Percentiles rank a stretch among this genome's conserved stretches.
phyloP scores from a whole-genome alignment of 2,888 invertebrate species.

The Philhelius pedissequus region DNA sequence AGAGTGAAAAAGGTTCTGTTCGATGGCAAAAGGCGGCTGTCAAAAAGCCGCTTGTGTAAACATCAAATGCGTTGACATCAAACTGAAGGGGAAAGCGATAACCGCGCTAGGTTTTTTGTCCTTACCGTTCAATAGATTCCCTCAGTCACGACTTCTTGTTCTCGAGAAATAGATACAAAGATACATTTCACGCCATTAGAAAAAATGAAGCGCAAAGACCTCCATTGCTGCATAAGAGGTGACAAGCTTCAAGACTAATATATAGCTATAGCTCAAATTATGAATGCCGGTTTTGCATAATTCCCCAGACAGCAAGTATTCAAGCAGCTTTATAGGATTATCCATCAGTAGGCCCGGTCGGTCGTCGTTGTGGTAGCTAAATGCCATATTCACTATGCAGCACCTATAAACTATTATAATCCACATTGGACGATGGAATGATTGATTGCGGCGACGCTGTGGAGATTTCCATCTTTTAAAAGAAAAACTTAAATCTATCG shows the following conservation, averaged over 20 bases:
- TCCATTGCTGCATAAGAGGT: slow-evolving; percentile 1
- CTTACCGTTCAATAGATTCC: slow-evolving; percentile 19
- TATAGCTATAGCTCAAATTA: background rate
- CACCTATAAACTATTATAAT: slow-evolving; percentile 32
- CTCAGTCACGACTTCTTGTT: slow-evolving; percentile 65
- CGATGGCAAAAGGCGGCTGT: slow-evolving; percentile 61
- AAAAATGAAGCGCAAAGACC: slow-evolving; percentile 41
- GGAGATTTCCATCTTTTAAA: slow-evolving; percentile 54
- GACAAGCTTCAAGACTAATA: slow-evolving; percentile 33
- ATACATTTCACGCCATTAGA: slow-evolving; percentile 66
- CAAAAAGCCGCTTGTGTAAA: slow-evolving; percentile 68
- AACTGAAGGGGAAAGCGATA: slow-evolving; percentile 66
- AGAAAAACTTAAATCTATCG: slow-evolving; percentile 36
- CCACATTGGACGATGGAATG: slow-evolving; percentile 59
- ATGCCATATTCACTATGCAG: slow-evolving; percentile 35
- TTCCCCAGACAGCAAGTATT: background rate
- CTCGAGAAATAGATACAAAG: slow-evolving; percentile 30
- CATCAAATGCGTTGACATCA: slow-evolving; percentile 69
- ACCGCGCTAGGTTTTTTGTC: background rate
- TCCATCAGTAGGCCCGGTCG: slow-evolving; percentile 40
- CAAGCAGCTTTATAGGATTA: slow-evolving; percentile 14
- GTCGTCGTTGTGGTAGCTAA: slow-evolving; percentile 15
- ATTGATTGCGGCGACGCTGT: slow-evolving; percentile 64
- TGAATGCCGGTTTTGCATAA: slow-evolving; percentile 63
- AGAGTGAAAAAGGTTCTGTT: slow-evolving; percentile 59